Percentiles rank a stretch among this genome's conserved stretches.
Evolutionary conservation across 64 coral and sea anemone genomes (phyloP).

Genomic region (Pocillopora damicornis): DNA sequence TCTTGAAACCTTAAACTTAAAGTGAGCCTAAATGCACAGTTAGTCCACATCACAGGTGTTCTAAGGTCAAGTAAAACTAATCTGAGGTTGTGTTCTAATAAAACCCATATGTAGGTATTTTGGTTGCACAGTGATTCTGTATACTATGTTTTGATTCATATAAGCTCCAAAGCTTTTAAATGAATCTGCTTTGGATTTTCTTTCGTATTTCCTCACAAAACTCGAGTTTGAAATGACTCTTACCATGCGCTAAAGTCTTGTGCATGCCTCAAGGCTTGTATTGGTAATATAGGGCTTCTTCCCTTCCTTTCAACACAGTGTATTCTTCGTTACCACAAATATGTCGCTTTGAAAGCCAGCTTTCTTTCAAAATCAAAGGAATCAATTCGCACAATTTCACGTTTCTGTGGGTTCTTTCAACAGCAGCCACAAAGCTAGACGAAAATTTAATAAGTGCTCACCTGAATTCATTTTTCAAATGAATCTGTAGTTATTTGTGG

Average conservation of each 20-base stretch:
- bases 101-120: neutral
- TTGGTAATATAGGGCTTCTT: slow-evolving; percentile 9
- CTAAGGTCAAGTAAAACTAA: slow-evolving; percentile 2
- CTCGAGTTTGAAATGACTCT: neutral
- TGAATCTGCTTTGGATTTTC: neutral
- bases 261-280: slow-evolving; percentile 1
- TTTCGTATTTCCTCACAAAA: neutral
- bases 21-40: slow-evolving; percentile 18
- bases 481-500: neutral
- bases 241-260: neutral
- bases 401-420: neutral
- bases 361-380: slow-evolving; percentile 6
- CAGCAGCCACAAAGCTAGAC: neutral
- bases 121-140: neutral
- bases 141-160: neutral
- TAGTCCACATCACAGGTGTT: slow-evolving; percentile 7
- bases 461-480: neutral
- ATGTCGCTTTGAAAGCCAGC: neutral
- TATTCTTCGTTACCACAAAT: slow-evolving; percentile 34
- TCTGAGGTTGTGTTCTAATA: slow-evolving; percentile 8
- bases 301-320: slow-evolving; percentile 1
- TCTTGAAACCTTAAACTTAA: neutral
- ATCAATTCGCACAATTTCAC: neutral
- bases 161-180: neutral
- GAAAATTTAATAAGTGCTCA: neutral